phyloP scores from a whole-genome alignment of 1,140 invertebrate genomes.

The Lasaia peninsularis region DNA sequence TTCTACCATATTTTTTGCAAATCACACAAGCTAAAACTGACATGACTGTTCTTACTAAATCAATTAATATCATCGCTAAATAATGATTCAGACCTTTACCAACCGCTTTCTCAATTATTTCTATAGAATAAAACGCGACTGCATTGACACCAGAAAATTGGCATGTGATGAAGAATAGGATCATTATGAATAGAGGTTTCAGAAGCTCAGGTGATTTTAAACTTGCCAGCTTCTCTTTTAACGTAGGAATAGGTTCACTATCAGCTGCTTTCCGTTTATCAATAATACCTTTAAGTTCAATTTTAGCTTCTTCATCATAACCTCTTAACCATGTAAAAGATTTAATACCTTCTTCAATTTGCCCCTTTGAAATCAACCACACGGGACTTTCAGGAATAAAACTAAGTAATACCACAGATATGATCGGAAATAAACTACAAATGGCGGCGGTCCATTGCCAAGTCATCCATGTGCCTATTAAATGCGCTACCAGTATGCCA shows the following conservation, averaged over 20 bases:
- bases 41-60: slow-evolving; percentile 81
- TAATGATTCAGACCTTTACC: slow-evolving; percentile 78
- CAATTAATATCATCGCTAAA: slow-evolving; percentile 81
- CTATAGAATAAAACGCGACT: slow-evolving; percentile 85
- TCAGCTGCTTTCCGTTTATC: slow-evolving; percentile 58
- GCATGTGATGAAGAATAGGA: slow-evolving; percentile 79
- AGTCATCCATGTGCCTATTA: slow-evolving; percentile 79
- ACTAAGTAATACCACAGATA: slow-evolving; percentile 65
- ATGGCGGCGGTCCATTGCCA: slow-evolving; percentile 80
- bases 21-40: slow-evolving; percentile 79
- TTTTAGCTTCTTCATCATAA: slow-evolving; percentile 61
- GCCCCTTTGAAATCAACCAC: slow-evolving; percentile 80
- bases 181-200: slow-evolving; percentile 80
- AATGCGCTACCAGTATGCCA: slow-evolving; percentile 78
- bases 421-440: slow-evolving; percentile 72
- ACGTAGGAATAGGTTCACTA: slow-evolving; percentile 42
- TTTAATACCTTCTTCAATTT: slow-evolving; percentile 69
- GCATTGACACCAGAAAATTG: slow-evolving; percentile 84
- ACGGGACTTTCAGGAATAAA: slow-evolving; percentile 85
- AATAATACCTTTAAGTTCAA: slow-evolving; percentile 71
- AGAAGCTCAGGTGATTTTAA: slow-evolving; percentile 68
- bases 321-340: slow-evolving; percentile 78
- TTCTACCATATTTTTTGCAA: slow-evolving; percentile 78
- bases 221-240: slow-evolving; percentile 50
- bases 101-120: slow-evolving; percentile 78